A percentile compares a stretch with the other conserved stretches of the same genome.
These are phyloP conservation scores for Pygmarrhopalites habei DNA, from an alignment of 1,140 invertebrate genomes.

Conservation along the genomic window DNA sequence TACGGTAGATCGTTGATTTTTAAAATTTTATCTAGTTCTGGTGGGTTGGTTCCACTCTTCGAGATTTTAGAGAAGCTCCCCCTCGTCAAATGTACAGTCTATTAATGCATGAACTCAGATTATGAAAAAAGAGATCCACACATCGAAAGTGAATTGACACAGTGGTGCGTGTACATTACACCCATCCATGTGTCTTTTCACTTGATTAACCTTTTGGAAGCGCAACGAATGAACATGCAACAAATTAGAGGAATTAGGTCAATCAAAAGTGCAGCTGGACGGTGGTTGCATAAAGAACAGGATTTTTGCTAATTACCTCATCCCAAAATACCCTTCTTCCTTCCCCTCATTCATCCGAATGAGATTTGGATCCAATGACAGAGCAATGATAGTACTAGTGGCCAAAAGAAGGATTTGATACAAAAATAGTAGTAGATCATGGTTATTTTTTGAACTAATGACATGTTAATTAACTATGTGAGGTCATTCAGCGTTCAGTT, in stretches of 20 bases:
- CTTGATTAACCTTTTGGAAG: neutral
- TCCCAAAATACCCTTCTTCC: neutral
- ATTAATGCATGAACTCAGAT: no score
- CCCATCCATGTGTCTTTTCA: neutral
- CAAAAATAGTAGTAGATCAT: neutral
- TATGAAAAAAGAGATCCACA: no score
- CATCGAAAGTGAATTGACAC: neutral
- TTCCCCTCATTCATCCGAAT: neutral
- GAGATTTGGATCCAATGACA: neutral
- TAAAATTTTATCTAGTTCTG: no score
- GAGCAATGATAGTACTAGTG: neutral
- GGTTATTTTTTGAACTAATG: neutral
- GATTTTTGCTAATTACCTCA: neutral
- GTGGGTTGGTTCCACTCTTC: no score
- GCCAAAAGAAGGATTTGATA: neutral
- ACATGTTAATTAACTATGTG: neutral
- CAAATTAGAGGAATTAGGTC: neutral
- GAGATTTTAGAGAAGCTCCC: no score
- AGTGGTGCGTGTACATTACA: neutral
- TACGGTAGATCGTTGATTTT: no score
- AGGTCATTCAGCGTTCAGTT: no score
- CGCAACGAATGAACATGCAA: neutral
- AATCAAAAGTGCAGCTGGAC: neutral
- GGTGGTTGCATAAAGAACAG: neutral
- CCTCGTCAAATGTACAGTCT: no score